Evolutionary conservation across 1,140 invertebrate species (phyloP).

Genomic region (Caerostris extrusa): DNA sequence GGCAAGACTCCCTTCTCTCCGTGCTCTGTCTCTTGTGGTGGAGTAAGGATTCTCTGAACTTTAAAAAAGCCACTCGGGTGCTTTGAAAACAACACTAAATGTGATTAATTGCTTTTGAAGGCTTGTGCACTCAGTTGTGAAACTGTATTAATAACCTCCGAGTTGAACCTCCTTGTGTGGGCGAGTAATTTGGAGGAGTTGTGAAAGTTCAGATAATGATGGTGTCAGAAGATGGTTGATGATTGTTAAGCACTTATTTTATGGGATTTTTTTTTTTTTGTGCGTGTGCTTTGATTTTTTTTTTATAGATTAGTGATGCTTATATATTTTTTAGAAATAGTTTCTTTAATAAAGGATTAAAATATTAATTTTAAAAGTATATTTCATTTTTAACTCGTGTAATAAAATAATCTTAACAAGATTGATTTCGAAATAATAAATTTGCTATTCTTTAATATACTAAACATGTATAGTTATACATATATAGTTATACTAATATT

Average conservation of each 20-base stretch:
- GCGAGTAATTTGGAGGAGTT: background rate
- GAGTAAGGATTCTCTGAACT: conserved; percentile 85
- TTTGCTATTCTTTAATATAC: no score
- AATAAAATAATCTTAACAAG: no score
- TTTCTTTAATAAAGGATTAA: no score
- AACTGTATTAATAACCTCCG: background rate
- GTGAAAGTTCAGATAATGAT: background rate
- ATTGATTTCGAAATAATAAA: no score
- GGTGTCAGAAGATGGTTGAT: background rate
- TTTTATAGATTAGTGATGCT: no score
- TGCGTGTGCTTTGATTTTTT: no score
- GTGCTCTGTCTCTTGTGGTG: conserved; percentile 94
- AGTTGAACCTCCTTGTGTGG: background rate
- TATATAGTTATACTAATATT: no score
- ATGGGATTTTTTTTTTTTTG: no score
- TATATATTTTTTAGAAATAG: no score
- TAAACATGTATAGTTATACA: no score
- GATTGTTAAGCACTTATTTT: background rate
- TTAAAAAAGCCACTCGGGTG: background rate
- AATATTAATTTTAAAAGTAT: no score
- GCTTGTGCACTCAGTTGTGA: background rate
- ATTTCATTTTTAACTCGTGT: no score
- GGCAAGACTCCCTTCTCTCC: conserved; percentile 88
- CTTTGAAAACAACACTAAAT: background rate
- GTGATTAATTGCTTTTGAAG: background rate